Evolutionary conservation across 2,797 vertebrate genomes (phyloP).

Genomic region (Carduelis carduelis): DNA sequence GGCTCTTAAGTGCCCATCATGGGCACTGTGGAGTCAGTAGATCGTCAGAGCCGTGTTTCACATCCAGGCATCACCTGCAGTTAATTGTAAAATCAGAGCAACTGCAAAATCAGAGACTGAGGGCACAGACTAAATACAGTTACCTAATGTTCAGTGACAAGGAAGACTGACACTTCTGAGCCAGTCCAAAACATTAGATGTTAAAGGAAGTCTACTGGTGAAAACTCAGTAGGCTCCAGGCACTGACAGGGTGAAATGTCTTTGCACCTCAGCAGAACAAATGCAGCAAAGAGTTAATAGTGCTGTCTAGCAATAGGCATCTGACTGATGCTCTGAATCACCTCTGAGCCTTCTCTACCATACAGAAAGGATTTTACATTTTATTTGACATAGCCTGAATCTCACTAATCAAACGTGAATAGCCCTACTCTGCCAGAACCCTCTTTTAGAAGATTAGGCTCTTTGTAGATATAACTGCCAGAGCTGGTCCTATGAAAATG

Average conservation of each 20-base stretch:
- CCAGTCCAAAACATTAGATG: background rate
- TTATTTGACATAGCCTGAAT: background rate
- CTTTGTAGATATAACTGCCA: background rate
- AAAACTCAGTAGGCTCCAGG: background rate
- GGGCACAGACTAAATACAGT: background rate
- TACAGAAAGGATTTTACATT: background rate
- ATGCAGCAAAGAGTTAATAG: background rate
- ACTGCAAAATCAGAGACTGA: background rate
- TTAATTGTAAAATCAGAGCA: background rate
- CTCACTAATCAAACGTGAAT: background rate
- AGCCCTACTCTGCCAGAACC: background rate
- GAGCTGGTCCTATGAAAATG: background rate
- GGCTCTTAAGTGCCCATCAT: background rate
- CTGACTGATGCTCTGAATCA: background rate
- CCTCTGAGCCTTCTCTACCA: background rate
- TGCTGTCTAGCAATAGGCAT: background rate
- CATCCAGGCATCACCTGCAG: background rate
- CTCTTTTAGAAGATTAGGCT: background rate
- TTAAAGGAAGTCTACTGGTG: background rate
- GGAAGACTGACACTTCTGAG: background rate
- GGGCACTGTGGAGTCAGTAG: background rate
- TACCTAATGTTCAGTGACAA: background rate
- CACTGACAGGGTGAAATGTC: background rate
- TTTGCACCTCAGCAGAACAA: background rate
- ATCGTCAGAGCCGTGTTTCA: background rate